Percentiles rank a stretch among this genome's conserved stretches.
phyloP scores from a whole-genome alignment of 1,140 invertebrate genomes.

The Zophobas morio region DNA sequence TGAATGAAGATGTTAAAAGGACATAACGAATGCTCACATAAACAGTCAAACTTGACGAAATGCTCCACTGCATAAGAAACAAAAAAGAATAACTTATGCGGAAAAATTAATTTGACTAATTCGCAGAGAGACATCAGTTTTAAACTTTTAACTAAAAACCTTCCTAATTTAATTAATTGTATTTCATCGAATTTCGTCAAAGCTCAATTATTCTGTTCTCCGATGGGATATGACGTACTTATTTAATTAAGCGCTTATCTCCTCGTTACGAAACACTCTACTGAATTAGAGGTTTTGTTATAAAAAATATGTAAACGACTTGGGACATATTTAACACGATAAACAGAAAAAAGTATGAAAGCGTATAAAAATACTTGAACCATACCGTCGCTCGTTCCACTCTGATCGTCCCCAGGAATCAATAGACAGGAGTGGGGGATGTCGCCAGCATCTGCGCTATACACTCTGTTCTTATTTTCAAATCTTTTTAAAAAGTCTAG shows the following conservation, averaged over 20 bases:
- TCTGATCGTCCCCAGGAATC: too few species aligned
- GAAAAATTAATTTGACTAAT: background rate
- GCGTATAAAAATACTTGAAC: too few species aligned
- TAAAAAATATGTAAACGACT: too few species aligned
- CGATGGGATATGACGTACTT: constrained; percentile 2
- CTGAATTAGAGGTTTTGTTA: background rate
- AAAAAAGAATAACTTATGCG: background rate
- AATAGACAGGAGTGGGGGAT: too few species aligned
- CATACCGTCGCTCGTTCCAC: too few species aligned
- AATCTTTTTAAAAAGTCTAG: too few species aligned
- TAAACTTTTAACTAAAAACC: background rate
- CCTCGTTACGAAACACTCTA: background rate
- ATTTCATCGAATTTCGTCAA: background rate
- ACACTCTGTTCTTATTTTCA: too few species aligned
- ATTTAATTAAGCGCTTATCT: constrained; percentile 28
- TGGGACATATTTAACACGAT: too few species aligned
- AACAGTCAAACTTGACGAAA: background rate
- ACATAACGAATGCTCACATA: background rate
- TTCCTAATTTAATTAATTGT: background rate
- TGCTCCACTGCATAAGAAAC: too few species aligned
- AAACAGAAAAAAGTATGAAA: too few species aligned
- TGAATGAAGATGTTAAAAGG: background rate
- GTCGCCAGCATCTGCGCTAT: too few species aligned
- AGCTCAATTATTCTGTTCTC: constrained; percentile 1
- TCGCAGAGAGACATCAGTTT: background rate